phyloP scores from a whole-genome alignment of 2,113 vertebrate genomes.

The Pituophis catenifer region DNA sequence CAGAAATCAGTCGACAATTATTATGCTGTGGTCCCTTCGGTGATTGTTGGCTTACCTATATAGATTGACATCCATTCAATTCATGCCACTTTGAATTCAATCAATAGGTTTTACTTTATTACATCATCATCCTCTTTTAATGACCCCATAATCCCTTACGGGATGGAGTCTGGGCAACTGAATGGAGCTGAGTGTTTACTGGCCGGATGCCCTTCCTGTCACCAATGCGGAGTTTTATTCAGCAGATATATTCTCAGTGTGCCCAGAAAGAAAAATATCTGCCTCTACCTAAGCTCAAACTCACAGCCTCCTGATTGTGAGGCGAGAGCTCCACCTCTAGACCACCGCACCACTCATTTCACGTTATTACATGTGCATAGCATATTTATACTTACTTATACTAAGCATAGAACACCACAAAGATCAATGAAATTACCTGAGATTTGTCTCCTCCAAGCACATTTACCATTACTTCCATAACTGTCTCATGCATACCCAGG shows the following conservation, averaged over 20 bases:
- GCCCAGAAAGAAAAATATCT: no score
- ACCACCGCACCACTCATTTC: no score
- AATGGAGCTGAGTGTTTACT: no score
- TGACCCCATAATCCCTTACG: no score
- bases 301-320: no score
- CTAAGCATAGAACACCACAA: not conserved
- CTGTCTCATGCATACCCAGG: constrained; percentile 97
- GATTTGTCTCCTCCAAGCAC: constrained; percentile 92
- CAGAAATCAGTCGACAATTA: not conserved
- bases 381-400: not conserved
- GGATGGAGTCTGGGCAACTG: no score
- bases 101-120: not conserved
- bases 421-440: constrained; percentile 76
- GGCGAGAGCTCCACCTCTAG: no score
- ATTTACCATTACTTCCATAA: constrained; percentile 99
- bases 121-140: not conserved
- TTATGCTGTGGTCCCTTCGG: not conserved
- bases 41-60: not conserved
- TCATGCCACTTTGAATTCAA: not conserved
- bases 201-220: no score
- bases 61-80: not conserved
- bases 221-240: no score
- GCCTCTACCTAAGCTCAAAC: no score
- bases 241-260: no score
- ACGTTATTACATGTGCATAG: not conserved